Evolutionary conservation across 1,140 invertebrate species (phyloP).

Genomic region (Papilio xuthus): DNA sequence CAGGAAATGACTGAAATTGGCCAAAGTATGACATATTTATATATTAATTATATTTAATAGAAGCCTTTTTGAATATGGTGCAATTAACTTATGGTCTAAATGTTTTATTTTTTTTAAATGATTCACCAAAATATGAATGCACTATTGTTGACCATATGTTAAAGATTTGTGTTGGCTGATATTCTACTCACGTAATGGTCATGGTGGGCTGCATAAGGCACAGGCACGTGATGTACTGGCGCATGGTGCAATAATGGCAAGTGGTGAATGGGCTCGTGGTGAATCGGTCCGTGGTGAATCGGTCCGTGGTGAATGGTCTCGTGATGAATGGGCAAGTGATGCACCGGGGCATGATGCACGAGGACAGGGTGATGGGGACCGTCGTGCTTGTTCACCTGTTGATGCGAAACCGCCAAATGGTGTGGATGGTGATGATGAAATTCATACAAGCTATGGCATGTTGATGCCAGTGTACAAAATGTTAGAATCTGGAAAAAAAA

Average conservation of each 20-base stretch:
- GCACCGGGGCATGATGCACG: constrained; percentile 53
- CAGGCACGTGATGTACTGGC: constrained; percentile 46
- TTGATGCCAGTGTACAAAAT: constrained; percentile 55
- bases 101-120: too few relatives aligned
- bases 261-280: constrained; percentile 21
- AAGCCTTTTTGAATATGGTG: background rate
- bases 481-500: constrained; percentile 56
- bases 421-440: constrained; percentile 68
- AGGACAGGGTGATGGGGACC: constrained; percentile 59
- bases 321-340: constrained; percentile 56
- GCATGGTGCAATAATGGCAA: constrained; percentile 41
- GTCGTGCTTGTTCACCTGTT: constrained; percentile 65
- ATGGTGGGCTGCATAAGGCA: constrained; percentile 61
- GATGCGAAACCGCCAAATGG: constrained; percentile 70
- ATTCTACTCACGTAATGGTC: constrained; percentile 72
- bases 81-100: background rate
- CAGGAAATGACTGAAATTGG: constrained; percentile 72
- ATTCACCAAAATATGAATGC: too few relatives aligned
- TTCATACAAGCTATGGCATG: constrained; percentile 66
- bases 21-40: constrained; percentile 9
- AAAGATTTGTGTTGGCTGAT: constrained; percentile 10
- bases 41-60: background rate
- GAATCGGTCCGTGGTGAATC: constrained; percentile 49
- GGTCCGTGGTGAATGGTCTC: constrained; percentile 52
- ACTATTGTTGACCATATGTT: too few relatives aligned